phyloP scores from a whole-genome alignment of 2,113 vertebrate genomes.

The Toxotes jaculatrix region DNA sequence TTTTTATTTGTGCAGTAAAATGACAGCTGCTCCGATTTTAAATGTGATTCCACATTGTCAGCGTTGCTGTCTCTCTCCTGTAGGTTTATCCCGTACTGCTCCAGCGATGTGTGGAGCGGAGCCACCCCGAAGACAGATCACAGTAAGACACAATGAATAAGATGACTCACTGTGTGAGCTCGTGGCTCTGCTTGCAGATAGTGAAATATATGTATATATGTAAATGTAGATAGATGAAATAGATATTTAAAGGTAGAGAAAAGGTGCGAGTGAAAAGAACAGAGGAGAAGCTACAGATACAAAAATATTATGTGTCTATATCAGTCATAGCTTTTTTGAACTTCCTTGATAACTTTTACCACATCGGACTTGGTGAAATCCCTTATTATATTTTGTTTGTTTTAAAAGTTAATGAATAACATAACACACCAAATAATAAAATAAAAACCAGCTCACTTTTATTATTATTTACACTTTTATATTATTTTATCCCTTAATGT shows the following conservation, averaged over 20 bases:
- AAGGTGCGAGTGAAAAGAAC: background rate
- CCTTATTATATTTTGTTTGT: background rate
- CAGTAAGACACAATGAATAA: conserved; percentile 83
- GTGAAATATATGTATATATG: too few species aligned
- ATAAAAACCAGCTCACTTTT: too few species aligned
- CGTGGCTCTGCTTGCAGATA: background rate
- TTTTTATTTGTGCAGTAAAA: background rate
- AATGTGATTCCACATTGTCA: background rate
- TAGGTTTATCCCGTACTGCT: conserved; percentile 97
- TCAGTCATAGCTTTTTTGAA: background rate
- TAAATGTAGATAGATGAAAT: background rate
- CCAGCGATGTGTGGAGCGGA: conserved; percentile 97
- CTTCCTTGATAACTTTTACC: too few species aligned
- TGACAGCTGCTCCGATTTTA: background rate
- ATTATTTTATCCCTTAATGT: too few species aligned
- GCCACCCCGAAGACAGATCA: conserved; percentile 89
- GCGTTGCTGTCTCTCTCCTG: conserved; percentile 1
- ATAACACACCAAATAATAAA: background rate
- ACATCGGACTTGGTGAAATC: background rate
- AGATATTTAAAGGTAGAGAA: background rate
- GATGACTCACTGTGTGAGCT: background rate
- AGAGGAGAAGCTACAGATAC: background rate
- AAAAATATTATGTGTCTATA: background rate
- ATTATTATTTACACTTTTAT: too few species aligned
- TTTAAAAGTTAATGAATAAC: background rate